These are phyloP conservation scores for Pelodiscus sinensis DNA, from an alignment of 2,113 vertebrate species.

Conservation along the genomic window DNA sequence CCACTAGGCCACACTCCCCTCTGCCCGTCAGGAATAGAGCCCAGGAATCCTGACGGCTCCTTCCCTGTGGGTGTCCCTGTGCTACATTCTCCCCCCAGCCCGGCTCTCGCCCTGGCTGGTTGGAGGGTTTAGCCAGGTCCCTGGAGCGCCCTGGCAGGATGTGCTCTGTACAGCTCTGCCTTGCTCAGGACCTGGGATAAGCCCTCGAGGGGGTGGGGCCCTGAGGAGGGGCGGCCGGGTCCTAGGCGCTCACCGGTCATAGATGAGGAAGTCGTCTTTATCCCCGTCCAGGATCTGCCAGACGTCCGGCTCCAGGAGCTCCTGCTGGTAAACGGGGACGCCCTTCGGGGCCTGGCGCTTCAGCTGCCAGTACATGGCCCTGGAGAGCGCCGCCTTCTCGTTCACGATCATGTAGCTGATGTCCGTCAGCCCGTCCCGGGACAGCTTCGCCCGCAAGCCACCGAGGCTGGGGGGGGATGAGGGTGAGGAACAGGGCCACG, in stretches of 20 bases:
- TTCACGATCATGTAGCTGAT: constrained; percentile 87
- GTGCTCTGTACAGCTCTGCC: neutral
- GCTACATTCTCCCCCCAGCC: neutral
- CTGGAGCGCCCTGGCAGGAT: neutral
- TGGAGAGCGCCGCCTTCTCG: constrained; percentile 75
- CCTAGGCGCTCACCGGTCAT: constrained; percentile 81
- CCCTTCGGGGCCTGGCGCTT: constrained; percentile 69
- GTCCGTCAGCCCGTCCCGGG: constrained; percentile 66
- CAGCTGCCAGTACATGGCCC: constrained; percentile 83
- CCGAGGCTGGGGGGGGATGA: constrained; percentile 67
- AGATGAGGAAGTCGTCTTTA: constrained; percentile 90
- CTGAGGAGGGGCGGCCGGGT: too few relatives aligned
- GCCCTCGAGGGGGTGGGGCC: too few relatives aligned
- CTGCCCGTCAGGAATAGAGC: neutral
- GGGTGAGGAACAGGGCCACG: neutral
- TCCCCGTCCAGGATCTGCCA: constrained; percentile 85
- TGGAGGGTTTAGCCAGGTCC: neutral
- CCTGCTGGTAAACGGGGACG: constrained; percentile 82
- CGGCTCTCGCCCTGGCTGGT: neutral
- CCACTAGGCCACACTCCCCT: neutral
- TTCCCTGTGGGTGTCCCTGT: neutral
- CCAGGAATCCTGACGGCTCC: neutral
- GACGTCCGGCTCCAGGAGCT: constrained; percentile 74
- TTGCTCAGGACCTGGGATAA: too few relatives aligned
- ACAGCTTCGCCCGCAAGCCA: constrained; percentile 80